A percentile compares a stretch with the other conserved stretches of the same genome.
Evolutionary conservation across 2,888 invertebrate genomes (phyloP).

Genomic region (Eudemis profundana): DNA sequence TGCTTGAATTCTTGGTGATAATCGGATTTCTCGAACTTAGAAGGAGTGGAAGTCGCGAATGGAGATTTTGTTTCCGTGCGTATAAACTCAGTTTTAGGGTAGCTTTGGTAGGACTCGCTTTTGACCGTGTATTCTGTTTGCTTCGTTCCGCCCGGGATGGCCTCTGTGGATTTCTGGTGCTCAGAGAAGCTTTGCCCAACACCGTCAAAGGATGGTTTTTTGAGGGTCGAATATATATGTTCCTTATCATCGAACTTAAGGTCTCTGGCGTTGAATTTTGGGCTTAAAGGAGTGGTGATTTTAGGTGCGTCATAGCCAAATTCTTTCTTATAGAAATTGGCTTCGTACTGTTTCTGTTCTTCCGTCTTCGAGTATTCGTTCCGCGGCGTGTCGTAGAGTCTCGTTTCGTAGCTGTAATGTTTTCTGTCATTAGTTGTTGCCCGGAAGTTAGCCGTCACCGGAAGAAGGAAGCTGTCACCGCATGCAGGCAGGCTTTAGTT

Average conservation of each 20-base stretch:
- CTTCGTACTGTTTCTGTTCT: constrained; percentile 62
- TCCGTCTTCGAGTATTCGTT: constrained; percentile 70
- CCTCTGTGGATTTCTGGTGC: constrained; percentile 76
- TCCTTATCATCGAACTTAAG: constrained; percentile 79
- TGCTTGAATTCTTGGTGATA: constrained; percentile 53
- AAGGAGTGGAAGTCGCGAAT: constrained; percentile 71
- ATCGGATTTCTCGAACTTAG: constrained; percentile 66
- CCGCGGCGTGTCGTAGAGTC: constrained; percentile 82
- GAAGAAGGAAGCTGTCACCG: constrained; percentile 38
- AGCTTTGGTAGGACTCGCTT: constrained; percentile 76
- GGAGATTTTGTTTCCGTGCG: constrained; percentile 75
- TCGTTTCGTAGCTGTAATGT: constrained; percentile 82
- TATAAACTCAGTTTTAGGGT: constrained; percentile 71
- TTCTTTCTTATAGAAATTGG: constrained; percentile 66
- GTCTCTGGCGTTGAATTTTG: constrained; percentile 81
- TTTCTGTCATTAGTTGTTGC: constrained; percentile 55
- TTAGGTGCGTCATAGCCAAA: constrained; percentile 73
- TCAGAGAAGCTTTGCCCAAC: constrained; percentile 75
- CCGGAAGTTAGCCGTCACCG: constrained; percentile 53
- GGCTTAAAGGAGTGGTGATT: constrained; percentile 69
- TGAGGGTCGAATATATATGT: constrained; percentile 74
- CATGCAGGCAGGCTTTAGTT: constrained; percentile 39
- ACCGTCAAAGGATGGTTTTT: constrained; percentile 72
- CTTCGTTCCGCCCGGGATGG: constrained; percentile 76
- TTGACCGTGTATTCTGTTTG: constrained; percentile 74